Evolutionary conservation across 2,113 vertebrate genomes (phyloP), one percentile per base, ranked within the genome.

Genomic region (Miniopterus natalensis): DNA sequence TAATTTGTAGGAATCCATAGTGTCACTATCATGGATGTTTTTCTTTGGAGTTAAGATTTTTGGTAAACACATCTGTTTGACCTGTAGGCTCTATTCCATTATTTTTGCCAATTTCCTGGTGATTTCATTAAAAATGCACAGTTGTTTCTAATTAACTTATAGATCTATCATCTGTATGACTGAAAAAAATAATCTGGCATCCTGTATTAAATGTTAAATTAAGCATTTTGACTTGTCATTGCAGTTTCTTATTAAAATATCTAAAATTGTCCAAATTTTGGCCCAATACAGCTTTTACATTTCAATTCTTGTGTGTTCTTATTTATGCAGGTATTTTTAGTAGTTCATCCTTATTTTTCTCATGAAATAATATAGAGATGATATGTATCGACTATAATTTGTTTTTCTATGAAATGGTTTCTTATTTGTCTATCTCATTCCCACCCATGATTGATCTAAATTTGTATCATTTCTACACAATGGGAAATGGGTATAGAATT

Each of bases 271-370:
- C 45, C 75, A 63, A 36, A 68, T 94, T 87, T 94, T 79, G 31
- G 21, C 15, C 8, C 90, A 63, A 55, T n/a, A 29, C 1, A 73
- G 15, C 8, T 21, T 92, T 75, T 84, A 53, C 45, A 40, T 89
- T 95, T 87, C 53, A 78, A 3, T 78, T 59, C 13, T 86, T 95
- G 14, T 95, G 2, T 75, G 36, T 84, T 93, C 47, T 92, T 70
- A 45, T 89, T 87, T 70, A 74, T 88, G 68, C 12, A 77, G 15
- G 3, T 93, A 65, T 88, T 74, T 95, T 23, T 83, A 90, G 31
- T 53, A 75, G 45, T 31, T 9, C 9, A 75, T 87, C 21, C 84
- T 95, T 95, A 55, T 49, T 79, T 95, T 89, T 75, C 55, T 78
- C 12, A 45, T 84, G 81, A 94, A 94, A 36, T 92, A 57, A 66